Conservation (phyloP, 2,113 vertebrate genomes). For the Nothocercus nigrocapillus region DNA sequence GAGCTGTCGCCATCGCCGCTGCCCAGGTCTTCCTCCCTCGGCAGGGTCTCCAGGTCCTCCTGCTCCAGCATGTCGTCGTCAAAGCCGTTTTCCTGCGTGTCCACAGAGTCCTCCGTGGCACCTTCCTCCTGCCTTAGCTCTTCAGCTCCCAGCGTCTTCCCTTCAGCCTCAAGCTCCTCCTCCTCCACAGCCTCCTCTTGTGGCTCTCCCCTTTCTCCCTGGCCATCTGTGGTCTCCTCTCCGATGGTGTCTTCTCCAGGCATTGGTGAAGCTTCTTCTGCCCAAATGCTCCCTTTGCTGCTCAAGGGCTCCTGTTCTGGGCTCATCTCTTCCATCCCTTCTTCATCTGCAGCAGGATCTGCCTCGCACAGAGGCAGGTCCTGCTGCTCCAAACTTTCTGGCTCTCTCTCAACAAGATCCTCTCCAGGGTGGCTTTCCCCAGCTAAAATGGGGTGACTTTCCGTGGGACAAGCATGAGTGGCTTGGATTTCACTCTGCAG, state of each 20-base stretch:
- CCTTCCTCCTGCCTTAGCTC: neutral
- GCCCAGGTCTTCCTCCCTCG: neutral
- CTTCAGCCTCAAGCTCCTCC: neutral
- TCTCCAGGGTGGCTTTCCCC: neutral
- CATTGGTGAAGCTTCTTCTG: neutral
- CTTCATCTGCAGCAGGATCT: neutral
- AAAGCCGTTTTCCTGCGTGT: neutral
- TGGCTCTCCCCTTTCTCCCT: neutral
- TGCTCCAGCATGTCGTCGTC: rapidly evolving
- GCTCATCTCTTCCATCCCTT: neutral
- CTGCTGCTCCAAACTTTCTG: neutral
- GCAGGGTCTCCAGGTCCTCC: neutral
- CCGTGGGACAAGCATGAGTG: rapidly evolving
- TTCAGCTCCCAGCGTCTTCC: neutral
- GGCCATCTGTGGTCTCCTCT: neutral
- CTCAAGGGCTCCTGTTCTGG: neutral
- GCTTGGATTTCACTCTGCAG: neutral
- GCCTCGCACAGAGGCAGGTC: rapidly evolving
- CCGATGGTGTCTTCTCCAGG: neutral
- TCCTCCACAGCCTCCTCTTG: neutral
- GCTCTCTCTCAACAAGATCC: neutral
- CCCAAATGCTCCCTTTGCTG: neutral
- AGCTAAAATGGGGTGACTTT: neutral
- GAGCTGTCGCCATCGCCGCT: rapidly evolving
- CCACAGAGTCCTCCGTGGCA: neutral